A percentile compares a stretch with the other conserved stretches of the same genome.
phyloP scores from a whole-genome alignment of 2,113 vertebrate species.

The Campylomormyrus numenius region DNA sequence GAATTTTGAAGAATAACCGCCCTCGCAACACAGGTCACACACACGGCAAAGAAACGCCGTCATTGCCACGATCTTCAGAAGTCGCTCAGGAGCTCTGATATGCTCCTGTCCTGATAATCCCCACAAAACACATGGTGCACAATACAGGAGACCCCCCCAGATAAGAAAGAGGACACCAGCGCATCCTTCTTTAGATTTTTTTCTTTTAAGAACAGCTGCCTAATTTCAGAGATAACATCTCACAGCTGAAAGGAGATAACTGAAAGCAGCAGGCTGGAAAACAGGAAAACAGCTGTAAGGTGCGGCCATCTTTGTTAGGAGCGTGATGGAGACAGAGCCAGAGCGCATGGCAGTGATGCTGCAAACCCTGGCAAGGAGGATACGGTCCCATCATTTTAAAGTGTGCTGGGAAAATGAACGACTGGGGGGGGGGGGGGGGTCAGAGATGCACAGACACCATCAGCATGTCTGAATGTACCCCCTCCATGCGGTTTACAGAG shows the following conservation, averaged over 20 bases:
- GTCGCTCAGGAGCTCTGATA: neutral
- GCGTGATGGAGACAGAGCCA: neutral
- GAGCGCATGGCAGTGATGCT: rapidly evolving
- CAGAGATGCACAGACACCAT: too few relatives aligned
- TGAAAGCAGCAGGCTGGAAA: neutral
- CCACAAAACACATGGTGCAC: neutral
- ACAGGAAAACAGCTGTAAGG: neutral
- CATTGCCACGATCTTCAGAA: neutral
- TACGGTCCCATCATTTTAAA: neutral
- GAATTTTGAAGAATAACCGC: neutral
- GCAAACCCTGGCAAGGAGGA: neutral
- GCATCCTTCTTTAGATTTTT: neutral
- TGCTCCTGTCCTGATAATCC: neutral
- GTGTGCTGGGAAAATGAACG: neutral
- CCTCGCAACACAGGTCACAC: neutral
- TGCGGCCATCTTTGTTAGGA: neutral
- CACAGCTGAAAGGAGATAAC: neutral
- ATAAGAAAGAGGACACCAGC: conserved; percentile 9
- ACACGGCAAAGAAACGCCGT: neutral
- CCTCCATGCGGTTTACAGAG: neutral
- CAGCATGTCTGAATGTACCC: too few relatives aligned
- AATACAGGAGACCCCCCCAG: neutral
- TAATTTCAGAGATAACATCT: neutral
- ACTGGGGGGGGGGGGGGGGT: neutral
- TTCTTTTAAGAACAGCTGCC: neutral